Base-by-base conservation (phyloP, 2,888 invertebrate genomes). In the Volucella bombylans region DNA sequence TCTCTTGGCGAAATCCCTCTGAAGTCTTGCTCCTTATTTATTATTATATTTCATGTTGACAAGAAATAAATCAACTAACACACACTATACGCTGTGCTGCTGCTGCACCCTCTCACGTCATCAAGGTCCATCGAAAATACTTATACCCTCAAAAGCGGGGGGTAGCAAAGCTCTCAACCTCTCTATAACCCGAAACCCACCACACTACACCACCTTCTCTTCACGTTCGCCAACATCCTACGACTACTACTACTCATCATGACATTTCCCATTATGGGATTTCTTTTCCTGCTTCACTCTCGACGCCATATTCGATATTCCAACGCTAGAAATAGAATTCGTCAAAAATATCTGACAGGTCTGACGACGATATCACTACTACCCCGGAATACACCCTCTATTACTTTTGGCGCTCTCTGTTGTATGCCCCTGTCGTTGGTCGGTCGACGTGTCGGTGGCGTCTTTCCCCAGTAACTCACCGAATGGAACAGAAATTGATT, bases 21-120 rank as follows among this genome's bases (percentile, higher is more conserved):
- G 78, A 74, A 79, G 80, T 76, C 71, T 80, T 62, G 80, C 62
- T 80, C 68, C 80, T 85, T 85, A 85, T 85, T 85, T 85, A 85
- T 85, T 85, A 85, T 85, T 81, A 85, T 85, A 85, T 85, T 85
- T 85, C 85, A 85, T 85, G 85, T 85, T 85, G 85, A 85, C 85
- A 85, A 85, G 72, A 85, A 85, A 85, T 85, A 85, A 85, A 85
- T 85, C 85, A 85, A 77, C 85, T 72, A 68, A 72, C 80, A 77
- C 85, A 71, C 59, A 6, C 31, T 31, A 31, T 31, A 2, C 6
- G 57, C 61, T 67, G 10, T 3, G 54, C 41, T 57, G 45, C 68
- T 62, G 85, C 85, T 85, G 85, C 85, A 85, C 80, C 80, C 85
- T 80, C 76, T 68, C 76, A 77, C 85, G 85, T 80, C 81, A 85